phyloP scores from a whole-genome alignment of 2,797 vertebrate species.

The Pangasius larnaudii region DNA sequence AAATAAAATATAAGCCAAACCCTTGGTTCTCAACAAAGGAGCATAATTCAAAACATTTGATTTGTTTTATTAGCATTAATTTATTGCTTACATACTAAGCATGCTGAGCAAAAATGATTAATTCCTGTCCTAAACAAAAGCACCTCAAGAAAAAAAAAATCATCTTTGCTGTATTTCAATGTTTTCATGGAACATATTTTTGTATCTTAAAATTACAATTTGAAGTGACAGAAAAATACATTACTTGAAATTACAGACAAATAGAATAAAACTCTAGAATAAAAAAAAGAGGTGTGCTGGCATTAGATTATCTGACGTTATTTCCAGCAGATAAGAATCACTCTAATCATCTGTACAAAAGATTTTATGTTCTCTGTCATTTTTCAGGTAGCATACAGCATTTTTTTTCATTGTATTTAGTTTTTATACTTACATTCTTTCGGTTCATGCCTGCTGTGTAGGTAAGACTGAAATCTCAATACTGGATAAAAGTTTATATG shows the following conservation, averaged over 20 bases:
- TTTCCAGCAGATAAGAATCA: not conserved
- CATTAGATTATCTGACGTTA: not conserved
- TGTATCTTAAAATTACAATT: not conserved
- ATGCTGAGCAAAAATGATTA: not conserved
- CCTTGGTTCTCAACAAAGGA: not conserved
- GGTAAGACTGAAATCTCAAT: not conserved
- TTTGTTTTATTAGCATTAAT: not conserved
- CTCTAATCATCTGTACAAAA: not conserved
- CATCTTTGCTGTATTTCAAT: not conserved
- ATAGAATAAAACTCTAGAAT: not conserved
- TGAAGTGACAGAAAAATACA: too few relatives aligned
- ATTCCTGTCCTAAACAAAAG: conserved; percentile 61
- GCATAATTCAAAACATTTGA: conserved; percentile 9
- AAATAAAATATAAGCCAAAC: not conserved
- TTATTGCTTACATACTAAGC: conserved; percentile 7
- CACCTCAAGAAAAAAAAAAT: not conserved
- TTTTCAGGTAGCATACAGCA: not conserved
- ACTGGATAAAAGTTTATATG: not conserved
- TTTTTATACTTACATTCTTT: not conserved
- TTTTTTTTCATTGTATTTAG: not conserved
- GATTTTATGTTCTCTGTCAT: not conserved
- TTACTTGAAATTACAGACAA: not conserved
- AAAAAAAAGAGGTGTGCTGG: not conserved
- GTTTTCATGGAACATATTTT: not conserved
- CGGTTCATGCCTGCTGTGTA: not conserved